Evolutionary conservation across 2,113 vertebrate genomes (phyloP).

Genomic region (Chloebia gouldiae): DNA sequence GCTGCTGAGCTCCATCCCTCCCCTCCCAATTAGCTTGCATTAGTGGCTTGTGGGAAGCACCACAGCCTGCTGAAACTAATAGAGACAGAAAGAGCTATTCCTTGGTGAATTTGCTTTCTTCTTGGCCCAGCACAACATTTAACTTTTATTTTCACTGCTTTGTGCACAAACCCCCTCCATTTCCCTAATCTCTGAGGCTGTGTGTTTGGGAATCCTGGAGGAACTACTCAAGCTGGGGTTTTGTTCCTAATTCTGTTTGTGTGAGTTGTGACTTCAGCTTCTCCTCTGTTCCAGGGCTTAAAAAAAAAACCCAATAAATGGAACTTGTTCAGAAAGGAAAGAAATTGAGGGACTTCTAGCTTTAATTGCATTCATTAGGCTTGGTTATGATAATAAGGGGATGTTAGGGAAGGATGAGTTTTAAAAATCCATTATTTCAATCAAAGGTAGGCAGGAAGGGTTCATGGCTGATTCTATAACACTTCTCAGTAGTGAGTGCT

Average conservation of each 20-base stretch:
- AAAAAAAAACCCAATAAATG: not conserved
- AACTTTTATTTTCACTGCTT: not conserved
- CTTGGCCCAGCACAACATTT: not conserved
- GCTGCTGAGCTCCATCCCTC: not conserved
- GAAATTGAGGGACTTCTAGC: constrained; percentile 58
- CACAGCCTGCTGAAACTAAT: not conserved
- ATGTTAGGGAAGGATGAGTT: constrained; percentile 50
- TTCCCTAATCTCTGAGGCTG: not conserved
- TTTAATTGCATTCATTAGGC: constrained; percentile 64
- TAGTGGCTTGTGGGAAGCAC: not conserved
- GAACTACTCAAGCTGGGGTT: not conserved
- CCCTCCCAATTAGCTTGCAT: not conserved
- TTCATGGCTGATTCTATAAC: not conserved
- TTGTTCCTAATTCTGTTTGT: not conserved
- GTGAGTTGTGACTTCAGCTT: not conserved
- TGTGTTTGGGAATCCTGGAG: not conserved
- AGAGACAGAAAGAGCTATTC: not conserved
- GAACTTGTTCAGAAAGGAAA: constrained; percentile 32
- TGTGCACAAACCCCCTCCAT: not conserved
- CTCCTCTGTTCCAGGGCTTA: not conserved
- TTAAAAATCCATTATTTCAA: not conserved
- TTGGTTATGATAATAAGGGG: constrained; percentile 40
- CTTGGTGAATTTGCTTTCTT: constrained; percentile 1
- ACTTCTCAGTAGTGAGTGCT: not conserved
- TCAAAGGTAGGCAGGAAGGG: not conserved